Conservation (phyloP, 1,140 invertebrate genomes). For the Pogonomyrmex californicus region DNA sequence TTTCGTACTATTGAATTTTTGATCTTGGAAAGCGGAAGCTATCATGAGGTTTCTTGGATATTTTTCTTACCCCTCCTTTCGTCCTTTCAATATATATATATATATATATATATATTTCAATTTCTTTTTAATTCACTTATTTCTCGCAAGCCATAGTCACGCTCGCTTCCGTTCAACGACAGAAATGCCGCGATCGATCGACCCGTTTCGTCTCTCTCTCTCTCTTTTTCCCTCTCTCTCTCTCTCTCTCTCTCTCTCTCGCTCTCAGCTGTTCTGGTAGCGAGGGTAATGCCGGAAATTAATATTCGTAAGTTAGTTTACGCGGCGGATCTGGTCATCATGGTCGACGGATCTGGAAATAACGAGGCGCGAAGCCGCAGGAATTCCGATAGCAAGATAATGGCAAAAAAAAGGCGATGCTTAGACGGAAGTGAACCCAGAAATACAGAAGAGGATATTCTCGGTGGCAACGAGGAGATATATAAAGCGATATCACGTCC, state of each 20-base stretch:
- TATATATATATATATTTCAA: no score
- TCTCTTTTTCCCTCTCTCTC: not conserved
- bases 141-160: slow-evolving; percentile 3
- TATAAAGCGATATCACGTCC: slow-evolving; percentile 39
- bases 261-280: slow-evolving; percentile 26
- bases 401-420: not conserved
- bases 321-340: not conserved
- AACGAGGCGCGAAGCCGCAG: slow-evolving; percentile 12
- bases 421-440: not conserved
- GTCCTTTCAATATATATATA: no score
- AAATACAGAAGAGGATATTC: not conserved
- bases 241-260: slow-evolving; percentile 38
- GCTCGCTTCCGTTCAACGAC: slow-evolving; percentile 28
- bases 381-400: slow-evolving; percentile 11
- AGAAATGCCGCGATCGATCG: slow-evolving; percentile 40
- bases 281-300: slow-evolving; percentile 54
- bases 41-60: no score
- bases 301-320: slow-evolving; percentile 45
- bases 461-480: not conserved
- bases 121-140: slow-evolving; percentile 36
- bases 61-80: no score
- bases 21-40: no score
- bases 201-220: slow-evolving; percentile 26
- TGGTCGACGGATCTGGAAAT: slow-evolving; percentile 11
- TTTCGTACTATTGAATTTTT: no score